phyloP scores from a whole-genome alignment of 2,888 invertebrate genomes.

The Clivina fossor region DNA sequence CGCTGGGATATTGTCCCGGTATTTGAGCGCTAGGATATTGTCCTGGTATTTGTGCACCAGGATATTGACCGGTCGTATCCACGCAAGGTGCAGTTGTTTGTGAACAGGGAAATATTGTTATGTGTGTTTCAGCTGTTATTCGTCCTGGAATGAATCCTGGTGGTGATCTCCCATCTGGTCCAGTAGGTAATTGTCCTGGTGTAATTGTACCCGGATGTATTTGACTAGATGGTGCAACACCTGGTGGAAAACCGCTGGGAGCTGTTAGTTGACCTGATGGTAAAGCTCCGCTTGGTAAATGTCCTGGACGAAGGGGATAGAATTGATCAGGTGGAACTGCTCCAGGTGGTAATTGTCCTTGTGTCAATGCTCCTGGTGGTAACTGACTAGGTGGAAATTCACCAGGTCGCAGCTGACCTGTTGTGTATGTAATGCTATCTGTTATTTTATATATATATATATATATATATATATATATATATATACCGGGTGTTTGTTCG shows the following conservation, averaged over 20 bases:
- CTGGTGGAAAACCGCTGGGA: constrained; percentile 14
- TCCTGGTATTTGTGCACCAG: constrained; percentile 26
- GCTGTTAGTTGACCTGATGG: constrained; percentile 1
- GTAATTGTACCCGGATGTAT: neutral
- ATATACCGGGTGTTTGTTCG: too few species aligned
- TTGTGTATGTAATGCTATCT: too few species aligned
- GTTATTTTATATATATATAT: too few species aligned
- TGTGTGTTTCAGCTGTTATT: constrained; percentile 28
- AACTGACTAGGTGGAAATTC: constrained; percentile 11
- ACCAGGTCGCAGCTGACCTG: constrained; percentile 18
- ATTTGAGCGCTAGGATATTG: too few species aligned
- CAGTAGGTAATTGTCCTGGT: too few species aligned
- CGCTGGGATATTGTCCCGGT: too few species aligned
- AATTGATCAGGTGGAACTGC: constrained; percentile 14
- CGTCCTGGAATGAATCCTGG: constrained; percentile 15
- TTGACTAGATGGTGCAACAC: neutral
- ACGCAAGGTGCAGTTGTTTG: neutral
- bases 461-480: too few species aligned
- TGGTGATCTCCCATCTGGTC: constrained; percentile 26
- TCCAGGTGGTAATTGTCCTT: constrained; percentile 22
- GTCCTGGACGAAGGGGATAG: constrained; percentile 23
- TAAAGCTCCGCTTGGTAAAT: constrained; percentile 3
- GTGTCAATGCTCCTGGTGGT: constrained; percentile 6
- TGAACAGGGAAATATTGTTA: constrained; percentile 16
- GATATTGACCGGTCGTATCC: neutral